Base-by-base conservation (phyloP, 1,140 invertebrate species). In the Drosophila pallidifrons region DNA sequence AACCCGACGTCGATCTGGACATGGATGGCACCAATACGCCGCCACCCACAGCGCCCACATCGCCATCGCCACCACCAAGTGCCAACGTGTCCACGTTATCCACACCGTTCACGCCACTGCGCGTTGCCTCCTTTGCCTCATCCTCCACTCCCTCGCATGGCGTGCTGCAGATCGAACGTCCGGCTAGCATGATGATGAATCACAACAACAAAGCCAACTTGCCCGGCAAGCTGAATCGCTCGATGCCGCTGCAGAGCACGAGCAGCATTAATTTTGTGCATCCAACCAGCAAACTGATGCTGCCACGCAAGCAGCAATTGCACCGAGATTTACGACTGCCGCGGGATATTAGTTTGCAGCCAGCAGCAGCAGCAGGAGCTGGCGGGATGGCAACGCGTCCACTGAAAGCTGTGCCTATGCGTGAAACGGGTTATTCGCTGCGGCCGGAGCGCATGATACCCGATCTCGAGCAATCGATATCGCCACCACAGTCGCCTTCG, bases 361-460 rank as follows among this genome's bases (percentile, higher is more conserved):
- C 77, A 20, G 41, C 83, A 15, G 58, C 58, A 2, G 46, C 79
- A 74, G 70, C 41, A 38, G 6, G 10, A 38, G 35, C 0, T 10
- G 35, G 8, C 35, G 35, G 8, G 10, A 2, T 2, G 30, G 59
- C 58, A 2, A 51, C 77, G 78, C 73, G 83, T 0, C 32, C 66
- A 1, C 65, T 91, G 11, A 91, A 91, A 60, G 20, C 76, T 25
- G 79, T 91, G 35, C 88, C 88, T 3, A 75, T 88, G 32, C 49
- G 88, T 2, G 83, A 91, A 8, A 87, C 88, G 2, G 82, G 81
- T 8, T 91, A 91, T 25, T 81, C 78, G 1, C 54, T 87, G 52
- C 74, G 82, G 0, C 82, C 88, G 1, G 88, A 91, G 1, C 85
- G 85, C 3, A 85, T 89, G 78, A 85, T 81, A 54, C 78, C 85